Conservation (phyloP, 2,888 invertebrate species). For the Dorcus parallelipipedus region DNA sequence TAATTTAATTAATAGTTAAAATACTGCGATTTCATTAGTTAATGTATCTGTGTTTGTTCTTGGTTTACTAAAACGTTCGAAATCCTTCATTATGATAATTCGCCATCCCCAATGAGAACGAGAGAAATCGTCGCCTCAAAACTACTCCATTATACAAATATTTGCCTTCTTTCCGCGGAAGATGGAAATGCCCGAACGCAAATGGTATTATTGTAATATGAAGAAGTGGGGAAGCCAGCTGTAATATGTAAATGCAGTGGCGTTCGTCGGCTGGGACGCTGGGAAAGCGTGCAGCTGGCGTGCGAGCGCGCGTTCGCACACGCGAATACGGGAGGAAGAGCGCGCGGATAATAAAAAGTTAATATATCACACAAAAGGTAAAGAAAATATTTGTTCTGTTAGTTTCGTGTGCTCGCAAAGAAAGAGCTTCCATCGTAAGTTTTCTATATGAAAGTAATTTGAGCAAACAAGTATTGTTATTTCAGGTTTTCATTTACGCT, state of each 20-base stretch:
- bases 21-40: too few relatives aligned
- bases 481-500: too few relatives aligned
- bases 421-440: too few relatives aligned
- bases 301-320: background rate
- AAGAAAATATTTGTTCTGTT: slow-evolving; percentile 12
- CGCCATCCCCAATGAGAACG: slow-evolving; percentile 15
- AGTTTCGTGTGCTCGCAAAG: background rate
- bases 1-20: too few relatives aligned
- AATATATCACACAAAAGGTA: slow-evolving; percentile 8
- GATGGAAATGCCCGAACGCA: slow-evolving; percentile 41
- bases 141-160: slow-evolving; percentile 46
- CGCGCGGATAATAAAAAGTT: slow-evolving; percentile 5
- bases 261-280: slow-evolving; percentile 25
- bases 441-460: too few relatives aligned
- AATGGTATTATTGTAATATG: slow-evolving; percentile 45
- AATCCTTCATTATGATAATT: slow-evolving; percentile 26
- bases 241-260: slow-evolving; percentile 39
- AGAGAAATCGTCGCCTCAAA: slow-evolving; percentile 19
- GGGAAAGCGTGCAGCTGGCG: slow-evolving; percentile 30
- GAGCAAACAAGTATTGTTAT: too few relatives aligned
- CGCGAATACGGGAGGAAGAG: background rate
- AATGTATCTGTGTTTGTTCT: background rate
- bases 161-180: slow-evolving; percentile 43
- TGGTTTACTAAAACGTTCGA: slow-evolving; percentile 19
- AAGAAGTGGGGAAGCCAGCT: slow-evolving; percentile 38